phyloP scores from a whole-genome alignment of 1,140 invertebrate genomes.

The Drosophila pruinosa region DNA sequence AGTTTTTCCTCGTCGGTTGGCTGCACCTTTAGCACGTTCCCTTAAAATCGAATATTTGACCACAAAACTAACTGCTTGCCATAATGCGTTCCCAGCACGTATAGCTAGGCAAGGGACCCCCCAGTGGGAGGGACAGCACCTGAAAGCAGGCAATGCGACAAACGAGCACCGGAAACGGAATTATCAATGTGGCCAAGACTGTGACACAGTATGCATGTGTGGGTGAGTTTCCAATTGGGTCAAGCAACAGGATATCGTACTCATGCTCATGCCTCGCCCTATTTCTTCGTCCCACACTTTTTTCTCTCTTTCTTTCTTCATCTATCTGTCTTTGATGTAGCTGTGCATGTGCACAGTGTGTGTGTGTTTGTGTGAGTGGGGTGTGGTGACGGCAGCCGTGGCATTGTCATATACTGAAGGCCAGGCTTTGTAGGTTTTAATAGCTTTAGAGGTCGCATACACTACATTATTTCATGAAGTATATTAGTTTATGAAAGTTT shows the following conservation, averaged over 20 bases:
- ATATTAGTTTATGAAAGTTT: not conserved
- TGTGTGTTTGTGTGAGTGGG: not conserved
- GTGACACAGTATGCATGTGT: slow-evolving; percentile 10
- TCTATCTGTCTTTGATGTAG: not conserved
- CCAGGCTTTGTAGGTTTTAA: slow-evolving; percentile 21
- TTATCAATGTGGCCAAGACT: slow-evolving; percentile 42
- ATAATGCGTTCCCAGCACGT: slow-evolving; percentile 3
- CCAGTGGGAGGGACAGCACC: not conserved
- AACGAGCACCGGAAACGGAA: slow-evolving; percentile 49
- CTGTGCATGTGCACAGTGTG: not conserved
- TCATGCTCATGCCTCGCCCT: slow-evolving; percentile 1
- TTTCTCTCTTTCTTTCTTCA: not conserved
- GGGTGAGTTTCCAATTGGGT: slow-evolving; percentile 26
- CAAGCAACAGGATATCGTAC: slow-evolving; percentile 64
- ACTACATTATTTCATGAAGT: slow-evolving; percentile 1
- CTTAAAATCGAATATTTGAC: not conserved
- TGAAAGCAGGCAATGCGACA: slow-evolving; percentile 45
- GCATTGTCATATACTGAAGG: slow-evolving; percentile 58
- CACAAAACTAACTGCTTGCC: slow-evolving; percentile 20
- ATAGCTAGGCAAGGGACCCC: not conserved
- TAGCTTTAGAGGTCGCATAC: not conserved
- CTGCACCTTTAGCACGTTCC: slow-evolving; percentile 17
- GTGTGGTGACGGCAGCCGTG: slow-evolving; percentile 28
- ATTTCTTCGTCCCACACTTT: not conserved
- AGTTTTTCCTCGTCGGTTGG: slow-evolving; percentile 11